Base-by-base conservation (phyloP, 2,888 invertebrate genomes). In the Tachystola acroxantha region DNA sequence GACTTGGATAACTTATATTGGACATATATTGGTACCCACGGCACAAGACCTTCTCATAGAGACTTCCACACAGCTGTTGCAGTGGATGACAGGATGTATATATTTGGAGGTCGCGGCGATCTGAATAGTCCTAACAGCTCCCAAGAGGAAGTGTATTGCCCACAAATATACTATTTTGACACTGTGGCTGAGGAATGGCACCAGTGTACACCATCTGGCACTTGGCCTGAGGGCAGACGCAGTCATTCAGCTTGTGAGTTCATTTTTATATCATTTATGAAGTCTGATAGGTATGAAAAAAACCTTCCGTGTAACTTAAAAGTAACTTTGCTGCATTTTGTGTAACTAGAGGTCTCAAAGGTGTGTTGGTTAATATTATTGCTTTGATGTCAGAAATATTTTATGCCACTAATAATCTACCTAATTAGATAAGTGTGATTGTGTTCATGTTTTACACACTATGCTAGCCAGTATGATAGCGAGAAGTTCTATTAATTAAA, bases 21-120 rank as follows among this genome's bases (percentile, higher is more conserved):
- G 96, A 86, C 77, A 3, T 91, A 88, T 50, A 68, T 93, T 35
- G 72, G 88, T 47, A 89, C 91, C 2, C 76, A 73, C 35, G 95
- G 94, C 14, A 79, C 73, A 20, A 88, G 91, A 22, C 94, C 94
- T 10, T 88, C 90, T 10, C 92, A 93, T 68, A 88, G 96, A 42
- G 97, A 97, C 74, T 97, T 97, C 63, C 97, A 97, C 72, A 93
- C 97, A 2, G 93, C 96, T 0, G 92, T 94, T 1, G 91, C 92
- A 13, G 89, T 95, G 43, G 91, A 90, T 30, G 88, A 92, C 51
- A 89, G 89, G 49, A 97, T 97, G 94, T 96, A 94, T 62, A 88
- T 97, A 33, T 97, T 95, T 82, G 97, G 97, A 6, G 97, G 97
- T 0, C 88, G 97, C 34, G 94, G 95, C 38, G 95, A 95, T 58